These are phyloP conservation scores for Cantharis rustica DNA, from an alignment of 2,888 invertebrate species.

Conservation along the genomic window DNA sequence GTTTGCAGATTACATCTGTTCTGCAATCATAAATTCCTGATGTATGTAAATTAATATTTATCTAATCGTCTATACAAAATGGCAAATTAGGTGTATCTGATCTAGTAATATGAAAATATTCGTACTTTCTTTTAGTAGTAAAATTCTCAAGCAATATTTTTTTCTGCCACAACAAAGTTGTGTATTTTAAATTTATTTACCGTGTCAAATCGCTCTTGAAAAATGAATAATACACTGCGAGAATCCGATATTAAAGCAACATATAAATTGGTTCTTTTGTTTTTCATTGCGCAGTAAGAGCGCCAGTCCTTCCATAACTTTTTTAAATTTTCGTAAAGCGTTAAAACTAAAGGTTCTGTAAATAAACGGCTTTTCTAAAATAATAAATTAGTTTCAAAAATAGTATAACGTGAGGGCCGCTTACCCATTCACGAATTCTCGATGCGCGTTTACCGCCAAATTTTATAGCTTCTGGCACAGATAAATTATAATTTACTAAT, in stretches of 20 bases:
- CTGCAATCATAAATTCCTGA: no score
- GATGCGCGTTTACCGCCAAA: constrained; percentile 51
- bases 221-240: constrained; percentile 59
- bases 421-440: constrained; percentile 54
- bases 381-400: not conserved
- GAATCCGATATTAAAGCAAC: constrained; percentile 60
- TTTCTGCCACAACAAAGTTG: no score
- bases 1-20: no score
- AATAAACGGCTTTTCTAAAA: constrained; percentile 58
- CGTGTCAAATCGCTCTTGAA: constrained; percentile 55
- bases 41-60: no score
- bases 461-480: constrained; percentile 60
- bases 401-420: not conserved
- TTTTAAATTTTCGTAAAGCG: constrained; percentile 55
- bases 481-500: constrained; percentile 57
- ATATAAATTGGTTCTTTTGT: constrained; percentile 51
- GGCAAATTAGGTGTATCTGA: no score
- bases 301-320: constrained; percentile 56
- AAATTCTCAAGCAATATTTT: no score
- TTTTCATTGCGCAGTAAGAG: constrained; percentile 38
- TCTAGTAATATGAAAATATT: no score
- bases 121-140: no score
- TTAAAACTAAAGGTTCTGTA: constrained; percentile 53
- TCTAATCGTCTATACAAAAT: no score
- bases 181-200: no score